Percentiles rank a stretch among this genome's conserved stretches.
Conservation (phyloP, 2,888 invertebrate species). For the Aplocera efformata region DNA sequence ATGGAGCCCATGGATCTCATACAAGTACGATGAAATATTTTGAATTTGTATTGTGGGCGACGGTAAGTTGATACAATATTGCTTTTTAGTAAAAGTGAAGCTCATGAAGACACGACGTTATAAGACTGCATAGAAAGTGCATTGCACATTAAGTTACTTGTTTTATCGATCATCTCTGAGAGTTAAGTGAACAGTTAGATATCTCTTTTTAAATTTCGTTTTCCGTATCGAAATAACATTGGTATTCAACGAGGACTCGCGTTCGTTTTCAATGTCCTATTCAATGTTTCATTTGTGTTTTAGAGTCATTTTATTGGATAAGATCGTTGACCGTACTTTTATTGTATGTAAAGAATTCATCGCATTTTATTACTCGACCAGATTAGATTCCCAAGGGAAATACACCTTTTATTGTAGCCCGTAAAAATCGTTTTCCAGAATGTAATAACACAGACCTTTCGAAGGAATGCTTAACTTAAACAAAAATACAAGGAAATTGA, state of each 20-base stretch:
- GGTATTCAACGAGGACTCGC: conserved; percentile 33
- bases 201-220: conserved; percentile 1
- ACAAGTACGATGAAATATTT: neutral
- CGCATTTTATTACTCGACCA: conserved; percentile 28
- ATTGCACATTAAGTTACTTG: no score
- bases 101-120: no score
- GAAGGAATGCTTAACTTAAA: conserved; percentile 10
- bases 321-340: conserved; percentile 39
- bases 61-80: no score
- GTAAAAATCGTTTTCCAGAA: conserved; percentile 29
- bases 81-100: no score
- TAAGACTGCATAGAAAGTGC: no score
- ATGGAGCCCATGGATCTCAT: neutral
- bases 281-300: conserved; percentile 33
- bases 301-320: conserved; percentile 31
- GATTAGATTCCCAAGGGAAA: conserved; percentile 27
- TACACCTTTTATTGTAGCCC: conserved; percentile 27
- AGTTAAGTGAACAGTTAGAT: no score
- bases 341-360: conserved; percentile 33
- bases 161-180: no score
- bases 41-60: no score
- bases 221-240: conserved; percentile 20
- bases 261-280: conserved; percentile 25
- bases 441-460: conserved; percentile 20
- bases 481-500: conserved; percentile 4